A percentile compares a stretch with the other conserved stretches of the same genome.
Conservation (phyloP, 2,888 invertebrate species). For the Habrosyne pyritoides region DNA sequence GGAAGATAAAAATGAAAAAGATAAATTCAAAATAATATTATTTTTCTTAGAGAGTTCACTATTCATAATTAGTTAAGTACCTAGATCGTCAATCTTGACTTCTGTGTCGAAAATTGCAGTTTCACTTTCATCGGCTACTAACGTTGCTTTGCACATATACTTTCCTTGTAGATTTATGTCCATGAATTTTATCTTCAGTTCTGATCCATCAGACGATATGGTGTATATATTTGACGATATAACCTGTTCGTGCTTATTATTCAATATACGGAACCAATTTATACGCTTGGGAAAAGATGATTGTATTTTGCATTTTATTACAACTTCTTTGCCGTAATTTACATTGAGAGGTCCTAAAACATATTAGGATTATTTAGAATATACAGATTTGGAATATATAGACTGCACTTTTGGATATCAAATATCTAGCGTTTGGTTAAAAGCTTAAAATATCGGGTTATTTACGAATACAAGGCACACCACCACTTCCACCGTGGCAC, state of each 20-base stretch:
- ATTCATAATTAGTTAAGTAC: background rate
- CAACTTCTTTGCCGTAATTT: background rate
- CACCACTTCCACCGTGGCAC: too few relatives aligned
- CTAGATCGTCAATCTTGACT: background rate
- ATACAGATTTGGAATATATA: too few relatives aligned
- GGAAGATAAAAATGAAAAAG: too few relatives aligned
- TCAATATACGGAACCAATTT: background rate
- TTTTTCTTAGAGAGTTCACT: too few relatives aligned
- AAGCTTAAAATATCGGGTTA: too few relatives aligned
- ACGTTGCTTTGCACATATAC: constrained; percentile 1
- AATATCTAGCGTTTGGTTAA: too few relatives aligned
- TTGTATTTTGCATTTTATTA: background rate
- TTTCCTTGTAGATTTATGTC: background rate
- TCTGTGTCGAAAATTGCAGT: background rate
- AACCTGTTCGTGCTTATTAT: background rate
- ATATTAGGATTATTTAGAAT: too few relatives aligned
- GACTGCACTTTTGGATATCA: too few relatives aligned
- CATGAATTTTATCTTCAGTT: background rate
- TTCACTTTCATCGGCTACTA: background rate
- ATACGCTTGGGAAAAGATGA: background rate
- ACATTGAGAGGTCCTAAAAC: background rate
- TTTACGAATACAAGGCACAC: too few relatives aligned
- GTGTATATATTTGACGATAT: background rate
- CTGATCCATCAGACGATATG: background rate
- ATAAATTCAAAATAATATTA: background rate